A percentile compares a stretch with the other conserved stretches of the same genome.
Evolutionary conservation across 2,113 vertebrate species (phyloP).

Genomic region (Ammospiza caudacuta): DNA sequence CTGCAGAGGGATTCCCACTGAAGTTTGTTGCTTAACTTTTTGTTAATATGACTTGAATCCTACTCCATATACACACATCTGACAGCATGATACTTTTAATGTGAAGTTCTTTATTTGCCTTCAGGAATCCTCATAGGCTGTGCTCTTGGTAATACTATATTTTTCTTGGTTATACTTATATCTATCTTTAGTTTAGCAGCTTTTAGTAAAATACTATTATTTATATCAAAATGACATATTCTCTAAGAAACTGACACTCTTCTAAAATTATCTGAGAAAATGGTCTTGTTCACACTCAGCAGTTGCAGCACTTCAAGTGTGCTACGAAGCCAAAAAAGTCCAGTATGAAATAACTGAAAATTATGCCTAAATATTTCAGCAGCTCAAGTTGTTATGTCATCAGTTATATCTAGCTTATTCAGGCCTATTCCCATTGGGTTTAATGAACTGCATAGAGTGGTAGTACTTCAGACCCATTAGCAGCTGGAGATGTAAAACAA

Average conservation of each 20-base stretch:
- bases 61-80: background rate
- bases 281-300: constrained; percentile 8
- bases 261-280: constrained; percentile 36
- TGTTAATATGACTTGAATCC: background rate
- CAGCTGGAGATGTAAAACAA: constrained; percentile 26
- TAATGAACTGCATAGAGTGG: constrained; percentile 25
- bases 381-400: constrained; percentile 40
- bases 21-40: background rate
- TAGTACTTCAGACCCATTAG: constrained; percentile 46
- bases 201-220: constrained; percentile 36
- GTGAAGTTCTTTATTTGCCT: background rate
- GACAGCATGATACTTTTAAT: background rate
- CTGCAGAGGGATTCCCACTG: background rate
- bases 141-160: background rate
- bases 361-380: constrained; percentile 61
- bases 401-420: constrained; percentile 38
- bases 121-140: background rate
- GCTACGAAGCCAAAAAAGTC: constrained; percentile 9
- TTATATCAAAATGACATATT: constrained; percentile 22
- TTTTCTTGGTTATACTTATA: background rate
- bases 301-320: background rate
- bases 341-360: constrained; percentile 35
- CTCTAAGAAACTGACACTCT: background rate
- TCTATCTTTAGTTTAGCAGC: constrained; percentile 4
- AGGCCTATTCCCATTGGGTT: background rate